Conservation (phyloP, 2,113 vertebrate species). For the Thalassarche chlororhynchos region DNA sequence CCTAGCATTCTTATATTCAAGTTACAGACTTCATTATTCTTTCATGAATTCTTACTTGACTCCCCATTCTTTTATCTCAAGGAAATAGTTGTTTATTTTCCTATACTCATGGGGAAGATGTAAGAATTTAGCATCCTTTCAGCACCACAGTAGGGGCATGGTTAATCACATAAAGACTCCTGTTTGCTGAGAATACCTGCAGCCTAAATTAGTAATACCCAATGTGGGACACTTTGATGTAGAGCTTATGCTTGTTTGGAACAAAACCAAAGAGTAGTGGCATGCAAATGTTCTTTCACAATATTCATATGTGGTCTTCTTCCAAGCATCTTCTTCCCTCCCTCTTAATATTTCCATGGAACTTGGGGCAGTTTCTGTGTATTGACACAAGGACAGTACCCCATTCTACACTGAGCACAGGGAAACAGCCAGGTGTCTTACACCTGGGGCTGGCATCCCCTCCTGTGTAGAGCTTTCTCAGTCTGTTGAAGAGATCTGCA, state of each 20-base stretch:
- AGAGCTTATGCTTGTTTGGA: not conserved
- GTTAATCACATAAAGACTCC: not conserved
- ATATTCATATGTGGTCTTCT: not conserved
- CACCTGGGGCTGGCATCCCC: not conserved
- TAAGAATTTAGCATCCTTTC: not conserved
- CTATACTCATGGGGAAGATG: not conserved
- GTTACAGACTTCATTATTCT: constrained; percentile 19
- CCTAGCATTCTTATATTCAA: not conserved
- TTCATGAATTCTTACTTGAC: not conserved
- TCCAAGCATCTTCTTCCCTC: not conserved
- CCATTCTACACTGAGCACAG: not conserved
- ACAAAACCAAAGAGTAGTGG: not conserved
- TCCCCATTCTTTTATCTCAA: constrained; percentile 11
- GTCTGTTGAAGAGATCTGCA: not conserved
- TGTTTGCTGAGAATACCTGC: not conserved
- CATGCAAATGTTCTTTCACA: not conserved
- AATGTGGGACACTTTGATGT: not conserved
- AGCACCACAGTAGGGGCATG: not conserved
- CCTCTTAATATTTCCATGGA: not conserved
- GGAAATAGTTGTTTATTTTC: constrained; percentile 14
- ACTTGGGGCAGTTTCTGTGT: not conserved
- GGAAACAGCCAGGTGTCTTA: not conserved
- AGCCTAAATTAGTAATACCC: not conserved
- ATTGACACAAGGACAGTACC: not conserved
- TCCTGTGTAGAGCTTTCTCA: not conserved